Evolutionary conservation across 1,140 invertebrate species (phyloP), one percentile per base, ranked within the genome.

Genomic region (Drosophila gunungcola): DNA sequence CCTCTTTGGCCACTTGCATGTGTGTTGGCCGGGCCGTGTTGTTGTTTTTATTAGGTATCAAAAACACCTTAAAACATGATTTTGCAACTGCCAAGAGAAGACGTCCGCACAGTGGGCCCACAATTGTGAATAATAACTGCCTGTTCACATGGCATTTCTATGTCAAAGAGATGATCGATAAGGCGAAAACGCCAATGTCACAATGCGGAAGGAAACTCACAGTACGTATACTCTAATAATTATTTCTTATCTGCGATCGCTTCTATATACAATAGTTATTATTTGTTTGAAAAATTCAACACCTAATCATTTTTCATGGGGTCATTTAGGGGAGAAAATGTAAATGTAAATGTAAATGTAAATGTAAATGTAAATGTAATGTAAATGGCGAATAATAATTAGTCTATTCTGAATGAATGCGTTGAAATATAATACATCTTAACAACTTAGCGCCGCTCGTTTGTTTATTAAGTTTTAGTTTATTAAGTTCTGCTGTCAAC

Each of bases 41-140:
- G 83, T 88, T 88, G 84, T 88, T 89, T 88, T 89, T 89, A 89
- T 89, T 89, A 89, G 84, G 84, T 89, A 89, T 89, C 84, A 89
- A 89, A 89, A 89, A 89, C 85, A 89, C 84, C 84, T 89, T 80
- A 84, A 89, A 89, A 89, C 84, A 89, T 89, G 85, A 89, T 89
- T 89, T 89, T 84, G 84, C 84, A 89, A 89, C 84, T 73, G 80
- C 80, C 73, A 76, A 64, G 84, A 49, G 58, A 72, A 65, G 48
- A 25, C 41, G 65, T 62, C 46, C 34, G 80, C 49, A 86, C 83
- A 88, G 67, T 88, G 83, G 76, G 48, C 49, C 46, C 25, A 55
- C 45, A 38, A 27, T 46, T 49, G 55, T 68, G 38, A 55, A 49
- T 70, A 46, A 25, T 67, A 67, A 69, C 42, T 25, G 65, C 62